Conservation (phyloP, 2,888 invertebrate genomes). For the Megastigmus dorsalis region DNA sequence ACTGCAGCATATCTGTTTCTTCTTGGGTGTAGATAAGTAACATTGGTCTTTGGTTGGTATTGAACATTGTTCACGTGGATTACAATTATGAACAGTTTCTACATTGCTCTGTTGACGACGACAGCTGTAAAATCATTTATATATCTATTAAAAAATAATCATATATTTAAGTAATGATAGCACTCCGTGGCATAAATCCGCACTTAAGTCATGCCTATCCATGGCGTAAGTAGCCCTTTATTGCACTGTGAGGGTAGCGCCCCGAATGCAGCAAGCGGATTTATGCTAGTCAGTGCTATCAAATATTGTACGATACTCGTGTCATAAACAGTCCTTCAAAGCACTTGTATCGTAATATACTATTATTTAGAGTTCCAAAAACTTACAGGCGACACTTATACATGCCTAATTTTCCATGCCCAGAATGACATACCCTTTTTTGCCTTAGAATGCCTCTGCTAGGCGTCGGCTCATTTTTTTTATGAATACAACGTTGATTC, state of each 20-base stretch:
- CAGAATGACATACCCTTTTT: conserved; percentile 68
- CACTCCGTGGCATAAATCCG: no score
- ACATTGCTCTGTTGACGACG: conserved; percentile 47
- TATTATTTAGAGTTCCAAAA: conserved; percentile 4
- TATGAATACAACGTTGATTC: conserved; percentile 62
- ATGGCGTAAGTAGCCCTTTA: no score
- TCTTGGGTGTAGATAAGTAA: conserved; percentile 54
- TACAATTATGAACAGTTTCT: conserved; percentile 34
- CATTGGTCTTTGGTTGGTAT: conserved; percentile 55
- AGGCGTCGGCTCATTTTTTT: conserved; percentile 57
- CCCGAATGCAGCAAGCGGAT: no score
- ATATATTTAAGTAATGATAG: no score
- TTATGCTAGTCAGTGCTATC: no score
- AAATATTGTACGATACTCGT: no score
- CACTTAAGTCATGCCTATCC: no score
- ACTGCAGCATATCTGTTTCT: conserved; percentile 52
- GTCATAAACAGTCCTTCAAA: no score
- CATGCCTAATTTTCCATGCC: conserved; percentile 58
- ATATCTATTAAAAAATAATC: conserved; percentile 8
- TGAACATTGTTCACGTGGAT: conserved; percentile 47
- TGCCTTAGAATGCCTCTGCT: conserved; percentile 67
- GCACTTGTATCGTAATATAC: no score
- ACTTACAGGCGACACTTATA: conserved; percentile 62
- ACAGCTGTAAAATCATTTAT: conserved; percentile 46
- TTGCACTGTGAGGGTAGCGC: no score